Conservation (phyloP, 2,888 invertebrate genomes). For the Cephalotes varians region DNA sequence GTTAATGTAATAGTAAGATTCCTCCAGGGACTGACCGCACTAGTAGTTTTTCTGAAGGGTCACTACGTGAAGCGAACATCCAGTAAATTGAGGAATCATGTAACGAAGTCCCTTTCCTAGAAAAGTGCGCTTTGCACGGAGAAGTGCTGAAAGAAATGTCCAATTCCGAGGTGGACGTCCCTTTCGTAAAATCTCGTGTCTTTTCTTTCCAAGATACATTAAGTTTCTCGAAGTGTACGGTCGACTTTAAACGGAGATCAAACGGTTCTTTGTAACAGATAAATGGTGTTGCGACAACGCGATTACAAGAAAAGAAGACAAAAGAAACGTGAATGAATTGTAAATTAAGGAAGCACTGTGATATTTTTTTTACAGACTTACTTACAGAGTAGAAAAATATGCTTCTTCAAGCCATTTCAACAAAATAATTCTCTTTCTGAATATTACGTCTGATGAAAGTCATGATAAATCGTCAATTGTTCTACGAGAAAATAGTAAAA, state of each 20-base stretch:
- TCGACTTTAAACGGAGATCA: constrained; percentile 36
- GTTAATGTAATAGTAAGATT: constrained; percentile 28
- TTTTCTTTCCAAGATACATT: constrained; percentile 9
- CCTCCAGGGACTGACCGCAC: constrained; percentile 3
- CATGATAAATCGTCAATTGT: not conserved
- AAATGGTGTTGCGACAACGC: constrained; percentile 38
- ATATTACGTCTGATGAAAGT: not conserved
- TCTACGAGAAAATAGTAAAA: not conserved
- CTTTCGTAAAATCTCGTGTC: constrained; percentile 42
- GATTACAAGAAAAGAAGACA: not conserved
- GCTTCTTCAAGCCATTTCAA: not conserved
- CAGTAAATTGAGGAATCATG: constrained; percentile 46
- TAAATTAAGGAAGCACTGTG: not conserved
- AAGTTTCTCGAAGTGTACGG: constrained; percentile 6
- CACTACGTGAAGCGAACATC: not conserved
- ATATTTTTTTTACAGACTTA: not conserved
- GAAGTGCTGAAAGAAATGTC: constrained; percentile 39
- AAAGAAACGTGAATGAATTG: not conserved
- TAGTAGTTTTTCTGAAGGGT: constrained; percentile 21
- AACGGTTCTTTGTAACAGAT: constrained; percentile 37
- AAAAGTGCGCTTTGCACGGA: constrained; percentile 26
- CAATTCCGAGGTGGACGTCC: constrained; percentile 28
- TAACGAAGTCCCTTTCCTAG: constrained; percentile 31
- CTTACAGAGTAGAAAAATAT: not conserved
- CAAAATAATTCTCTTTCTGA: constrained; percentile 6